phyloP scores from a whole-genome alignment of 2,797 vertebrate species.

The Sphenodon punctatus region DNA sequence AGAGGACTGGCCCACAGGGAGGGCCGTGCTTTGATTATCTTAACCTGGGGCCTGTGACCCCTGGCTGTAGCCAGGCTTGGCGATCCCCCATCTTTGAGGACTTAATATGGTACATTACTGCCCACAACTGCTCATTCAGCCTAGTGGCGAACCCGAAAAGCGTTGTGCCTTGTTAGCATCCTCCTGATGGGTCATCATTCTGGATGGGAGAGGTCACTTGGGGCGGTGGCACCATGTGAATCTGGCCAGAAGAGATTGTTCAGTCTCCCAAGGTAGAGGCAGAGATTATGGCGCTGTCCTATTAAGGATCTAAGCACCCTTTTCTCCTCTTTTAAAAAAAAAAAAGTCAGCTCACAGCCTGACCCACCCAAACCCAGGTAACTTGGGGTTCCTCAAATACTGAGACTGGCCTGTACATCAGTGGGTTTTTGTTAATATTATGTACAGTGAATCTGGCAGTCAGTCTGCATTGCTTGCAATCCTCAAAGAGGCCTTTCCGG shows the following conservation, averaged over 20 bases:
- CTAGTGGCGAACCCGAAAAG: too few relatives aligned
- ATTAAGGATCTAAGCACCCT: too few relatives aligned
- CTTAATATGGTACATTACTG: too few relatives aligned
- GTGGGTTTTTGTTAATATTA: neutral
- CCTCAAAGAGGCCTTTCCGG: neutral
- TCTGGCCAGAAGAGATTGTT: neutral
- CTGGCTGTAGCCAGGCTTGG: neutral
- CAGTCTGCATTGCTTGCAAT: neutral
- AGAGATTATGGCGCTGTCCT: neutral
- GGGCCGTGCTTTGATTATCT: neutral
- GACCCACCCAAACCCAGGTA: neutral
- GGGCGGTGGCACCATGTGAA: neutral
- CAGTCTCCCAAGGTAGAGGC: neutral
- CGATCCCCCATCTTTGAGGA: too few relatives aligned
- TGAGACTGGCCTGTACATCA: neutral
- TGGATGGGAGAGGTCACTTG: neutral
- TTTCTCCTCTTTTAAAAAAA: neutral
- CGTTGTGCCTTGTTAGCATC: too few relatives aligned
- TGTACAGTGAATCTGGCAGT: neutral
- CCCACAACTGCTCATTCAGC: too few relatives aligned
- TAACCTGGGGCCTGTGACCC: neutral
- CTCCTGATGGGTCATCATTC: too few relatives aligned
- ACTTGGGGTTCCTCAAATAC: neutral
- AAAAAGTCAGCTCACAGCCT: neutral
- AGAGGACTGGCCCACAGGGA: neutral